Evolutionary conservation across 1,140 invertebrate genomes (phyloP).

Genomic region (Adelges cooleyi): DNA sequence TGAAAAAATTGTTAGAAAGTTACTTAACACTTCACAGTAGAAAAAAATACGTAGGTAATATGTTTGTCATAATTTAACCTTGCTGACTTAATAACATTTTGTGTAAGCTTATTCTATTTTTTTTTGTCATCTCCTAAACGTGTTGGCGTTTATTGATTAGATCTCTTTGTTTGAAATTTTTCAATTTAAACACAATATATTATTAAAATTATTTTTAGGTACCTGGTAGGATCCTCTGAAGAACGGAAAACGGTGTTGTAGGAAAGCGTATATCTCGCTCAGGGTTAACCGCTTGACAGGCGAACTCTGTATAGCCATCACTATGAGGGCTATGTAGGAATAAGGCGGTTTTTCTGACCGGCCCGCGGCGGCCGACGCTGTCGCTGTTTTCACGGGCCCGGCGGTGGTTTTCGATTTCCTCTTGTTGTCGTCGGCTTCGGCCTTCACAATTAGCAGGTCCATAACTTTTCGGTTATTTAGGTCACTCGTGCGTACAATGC

Average conservation of each 20-base stretch:
- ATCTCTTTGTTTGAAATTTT: too few species aligned
- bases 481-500: too few species aligned
- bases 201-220: too few species aligned
- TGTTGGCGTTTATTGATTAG: too few species aligned
- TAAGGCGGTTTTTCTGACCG: constrained; percentile 90
- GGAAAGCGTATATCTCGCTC: constrained; percentile 79
- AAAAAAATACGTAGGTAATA: too few species aligned
- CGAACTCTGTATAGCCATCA: constrained; percentile 92
- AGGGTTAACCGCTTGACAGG: constrained; percentile 73
- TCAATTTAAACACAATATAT: too few species aligned
- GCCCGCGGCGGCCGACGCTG: constrained; percentile 44
- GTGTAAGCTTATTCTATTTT: too few species aligned
- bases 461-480: not conserved
- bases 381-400: not conserved
- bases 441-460: not conserved
- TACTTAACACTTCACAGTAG: too few species aligned
- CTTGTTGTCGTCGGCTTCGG: not conserved
- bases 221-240: constrained; percentile 87
- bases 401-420: not conserved
- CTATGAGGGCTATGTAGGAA: constrained; percentile 94
- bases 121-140: too few species aligned
- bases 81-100: too few species aligned
- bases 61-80: too few species aligned
- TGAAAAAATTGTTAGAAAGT: too few species aligned
- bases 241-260: constrained; percentile 78